Base-by-base conservation (phyloP, 2,888 invertebrate genomes). In the Podabrus alpinus region DNA sequence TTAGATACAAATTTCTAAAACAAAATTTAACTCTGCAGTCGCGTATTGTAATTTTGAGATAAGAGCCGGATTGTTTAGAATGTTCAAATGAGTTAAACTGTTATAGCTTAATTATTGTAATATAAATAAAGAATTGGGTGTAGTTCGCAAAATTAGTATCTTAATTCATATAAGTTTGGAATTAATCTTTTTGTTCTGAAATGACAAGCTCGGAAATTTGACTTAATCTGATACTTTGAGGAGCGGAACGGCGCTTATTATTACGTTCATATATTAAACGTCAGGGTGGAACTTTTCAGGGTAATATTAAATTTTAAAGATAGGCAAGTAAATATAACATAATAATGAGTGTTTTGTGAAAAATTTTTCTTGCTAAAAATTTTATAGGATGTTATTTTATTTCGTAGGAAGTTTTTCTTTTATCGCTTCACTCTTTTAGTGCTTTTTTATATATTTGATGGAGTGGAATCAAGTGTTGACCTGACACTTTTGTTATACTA, bases 151-250 rank as follows among this genome's bases (percentile, higher is more conserved):
- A 73, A 69, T 73, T 73, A 73, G 69, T 73, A 73, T 66, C 73
- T 67, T 67, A 66, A 24, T 70, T 45, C 70, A 70, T 73, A 73
- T 73, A 69, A 45, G 66, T 60, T 66, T 62, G 69, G 70, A 73
- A 73, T 73, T 73, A 73, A 73, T 73, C 73, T 73, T 73, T 73
- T 73, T 70, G 70, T 69, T 73, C 59, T 15, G 61, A 73, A 70
- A 61, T 70, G 73, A 73, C 70, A 69, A 29, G 69, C 64, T 25
- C 61, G 66, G 70, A 67, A 69, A 73, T 73, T 73, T 69, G 61
- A 66, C 70, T 67, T 70, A 69, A 73, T 73, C 66, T 70, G 70
- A 66, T 66, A 45, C 66, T 69, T 69, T 69, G 66, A 66, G 59
- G 19, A 64, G 64, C 45, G 45, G 45, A 70, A 64, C 71, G 66